Conservation (phyloP, 2,113 vertebrate genomes). For the Scomber japonicus region DNA sequence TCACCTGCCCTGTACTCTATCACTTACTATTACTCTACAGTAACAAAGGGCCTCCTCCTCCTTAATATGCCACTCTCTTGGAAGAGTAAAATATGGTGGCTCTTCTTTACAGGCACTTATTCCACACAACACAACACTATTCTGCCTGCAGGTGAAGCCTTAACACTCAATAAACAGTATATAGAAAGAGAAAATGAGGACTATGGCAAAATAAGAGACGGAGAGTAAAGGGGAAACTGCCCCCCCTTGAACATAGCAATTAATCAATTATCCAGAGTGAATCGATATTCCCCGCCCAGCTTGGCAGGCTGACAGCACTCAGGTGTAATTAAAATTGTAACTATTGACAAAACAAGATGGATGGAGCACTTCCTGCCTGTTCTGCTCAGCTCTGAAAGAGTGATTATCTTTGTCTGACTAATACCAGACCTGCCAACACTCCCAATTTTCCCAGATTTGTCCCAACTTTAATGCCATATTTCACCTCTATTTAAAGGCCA, state of each 20-base stretch:
- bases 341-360: conserved; percentile 86
- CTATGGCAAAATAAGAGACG: conserved; percentile 49
- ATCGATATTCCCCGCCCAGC: conserved; percentile 77
- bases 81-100: conserved; percentile 31
- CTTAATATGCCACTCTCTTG: conserved; percentile 55
- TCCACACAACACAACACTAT: not conserved
- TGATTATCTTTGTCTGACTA: conserved; percentile 47
- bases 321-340: conserved; percentile 88
- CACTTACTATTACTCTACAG: conserved; percentile 44
- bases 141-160: conserved; percentile 12
- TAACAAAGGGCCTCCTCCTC: conserved; percentile 34
- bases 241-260: conserved; percentile 76
- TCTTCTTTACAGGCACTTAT: conserved; percentile 34
- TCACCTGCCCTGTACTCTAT: conserved; percentile 24
- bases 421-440: not conserved
- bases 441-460: too few relatives aligned
- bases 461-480: too few relatives aligned
- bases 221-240: conserved; percentile 24
- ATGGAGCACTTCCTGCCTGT: conserved; percentile 71
- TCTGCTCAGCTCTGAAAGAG: conserved; percentile 47
- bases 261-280: conserved; percentile 83
- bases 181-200: conserved; percentile 22
- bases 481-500: too few relatives aligned
- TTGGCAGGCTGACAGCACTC: conserved; percentile 83
- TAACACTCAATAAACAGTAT: conserved; percentile 24